phyloP scores from a whole-genome alignment of 1,140 invertebrate species.

The Aporrectodea caliginosa region DNA sequence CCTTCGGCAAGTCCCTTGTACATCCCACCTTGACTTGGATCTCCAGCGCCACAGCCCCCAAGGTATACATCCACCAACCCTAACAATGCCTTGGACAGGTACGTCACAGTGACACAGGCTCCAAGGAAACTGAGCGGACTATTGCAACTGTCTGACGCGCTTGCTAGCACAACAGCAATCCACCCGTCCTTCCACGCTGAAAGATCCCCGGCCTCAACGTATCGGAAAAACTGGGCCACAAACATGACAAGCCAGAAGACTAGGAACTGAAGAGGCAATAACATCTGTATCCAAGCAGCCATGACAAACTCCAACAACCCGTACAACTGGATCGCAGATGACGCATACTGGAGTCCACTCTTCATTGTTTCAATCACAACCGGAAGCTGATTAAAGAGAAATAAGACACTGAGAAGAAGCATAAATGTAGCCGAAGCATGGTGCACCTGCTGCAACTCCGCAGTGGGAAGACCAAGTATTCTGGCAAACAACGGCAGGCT shows the following conservation, averaged over 20 bases:
- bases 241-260: neutral
- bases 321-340: neutral
- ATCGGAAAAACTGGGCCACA: neutral
- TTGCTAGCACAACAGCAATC: neutral
- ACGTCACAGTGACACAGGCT: neutral
- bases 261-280: neutral
- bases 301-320: neutral
- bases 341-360: neutral
- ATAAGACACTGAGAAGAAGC: neutral
- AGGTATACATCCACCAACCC: neutral
- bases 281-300: neutral
- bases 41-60: too few species aligned
- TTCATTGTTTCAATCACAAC: neutral
- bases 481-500: neutral
- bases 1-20: constrained; percentile 62
- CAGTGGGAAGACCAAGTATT: neutral
- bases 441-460: neutral
- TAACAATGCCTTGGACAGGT: neutral
- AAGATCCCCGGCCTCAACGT: neutral
- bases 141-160: neutral
- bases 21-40: neutral
- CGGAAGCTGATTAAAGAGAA: neutral
- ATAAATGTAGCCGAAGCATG: neutral
- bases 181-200: neutral
- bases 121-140: neutral